Percentiles rank a stretch among this genome's conserved stretches.
Conservation (phyloP, 2,797 vertebrate genomes). For the Taeniopygia guttata region DNA sequence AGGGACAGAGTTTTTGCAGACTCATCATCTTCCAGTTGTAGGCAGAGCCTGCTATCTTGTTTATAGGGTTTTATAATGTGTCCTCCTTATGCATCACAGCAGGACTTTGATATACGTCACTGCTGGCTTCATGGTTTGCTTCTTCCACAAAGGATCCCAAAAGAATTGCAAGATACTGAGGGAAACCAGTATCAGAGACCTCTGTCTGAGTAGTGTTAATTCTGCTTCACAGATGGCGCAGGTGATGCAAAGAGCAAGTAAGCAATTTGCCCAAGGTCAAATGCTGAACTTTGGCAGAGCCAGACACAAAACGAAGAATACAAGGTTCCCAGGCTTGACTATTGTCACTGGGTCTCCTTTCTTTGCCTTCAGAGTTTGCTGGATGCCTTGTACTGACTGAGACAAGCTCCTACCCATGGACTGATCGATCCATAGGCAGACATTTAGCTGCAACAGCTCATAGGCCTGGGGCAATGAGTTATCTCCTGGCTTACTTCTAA, state of each 20-base stretch:
- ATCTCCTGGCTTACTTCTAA: neutral
- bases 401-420: neutral
- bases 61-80: neutral
- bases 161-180: neutral
- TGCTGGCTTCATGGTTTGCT: neutral
- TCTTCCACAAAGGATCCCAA: conserved; percentile 56
- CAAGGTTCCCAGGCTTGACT: neutral
- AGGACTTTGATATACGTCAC: neutral
- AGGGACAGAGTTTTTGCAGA: neutral
- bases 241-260: neutral
- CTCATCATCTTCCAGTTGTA: neutral
- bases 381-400: neutral
- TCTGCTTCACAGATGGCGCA: neutral
- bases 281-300: neutral
- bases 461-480: neutral
- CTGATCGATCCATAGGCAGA: neutral
- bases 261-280: conserved; percentile 18
- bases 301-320: neutral
- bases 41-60: neutral
- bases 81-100: accelerated
- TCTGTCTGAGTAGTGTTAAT: neutral
- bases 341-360: neutral
- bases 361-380: neutral
- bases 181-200: neutral
- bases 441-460: neutral